phyloP scores from a whole-genome alignment of 2,113 vertebrate genomes.

The Lagenorhynchus albirostris region DNA sequence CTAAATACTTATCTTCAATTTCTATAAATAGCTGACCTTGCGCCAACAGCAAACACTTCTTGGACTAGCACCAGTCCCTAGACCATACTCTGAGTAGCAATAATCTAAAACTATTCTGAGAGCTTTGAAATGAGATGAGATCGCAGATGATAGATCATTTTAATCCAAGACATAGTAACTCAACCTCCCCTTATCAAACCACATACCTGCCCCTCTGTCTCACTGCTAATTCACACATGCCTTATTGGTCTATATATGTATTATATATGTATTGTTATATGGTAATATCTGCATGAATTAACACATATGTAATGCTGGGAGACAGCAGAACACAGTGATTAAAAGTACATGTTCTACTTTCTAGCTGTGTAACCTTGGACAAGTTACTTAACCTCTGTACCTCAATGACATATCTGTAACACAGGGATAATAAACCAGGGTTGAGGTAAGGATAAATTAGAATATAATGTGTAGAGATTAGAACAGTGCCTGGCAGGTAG shows the following conservation, averaged over 20 bases:
- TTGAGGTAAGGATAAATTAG: not conserved
- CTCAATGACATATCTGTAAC: constrained; percentile 27
- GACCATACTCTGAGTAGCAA: not conserved
- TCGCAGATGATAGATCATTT: not conserved
- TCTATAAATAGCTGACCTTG: constrained; percentile 8
- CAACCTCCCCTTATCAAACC: not conserved
- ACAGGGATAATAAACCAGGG: not conserved
- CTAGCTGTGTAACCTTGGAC: not conserved
- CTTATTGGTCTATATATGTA: not conserved
- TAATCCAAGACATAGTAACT: not conserved
- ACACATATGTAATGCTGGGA: not conserved
- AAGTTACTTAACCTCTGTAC: not conserved
- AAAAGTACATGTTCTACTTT: not conserved
- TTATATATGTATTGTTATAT: not conserved
- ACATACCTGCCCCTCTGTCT: not conserved
- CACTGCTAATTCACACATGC: not conserved
- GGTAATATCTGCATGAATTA: not conserved
- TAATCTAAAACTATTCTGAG: constrained; percentile 34
- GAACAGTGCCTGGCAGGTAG: not conserved
- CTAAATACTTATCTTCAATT: constrained; percentile 5
- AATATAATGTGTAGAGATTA: not conserved
- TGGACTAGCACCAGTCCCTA: not conserved
- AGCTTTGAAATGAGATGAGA: constrained; percentile 19
- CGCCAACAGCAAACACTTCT: not conserved
- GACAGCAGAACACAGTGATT: not conserved